Evolutionary conservation across 2,888 invertebrate species (phyloP), one percentile per base, ranked within the genome.

Genomic region (Euspilapteryx auroguttella): DNA sequence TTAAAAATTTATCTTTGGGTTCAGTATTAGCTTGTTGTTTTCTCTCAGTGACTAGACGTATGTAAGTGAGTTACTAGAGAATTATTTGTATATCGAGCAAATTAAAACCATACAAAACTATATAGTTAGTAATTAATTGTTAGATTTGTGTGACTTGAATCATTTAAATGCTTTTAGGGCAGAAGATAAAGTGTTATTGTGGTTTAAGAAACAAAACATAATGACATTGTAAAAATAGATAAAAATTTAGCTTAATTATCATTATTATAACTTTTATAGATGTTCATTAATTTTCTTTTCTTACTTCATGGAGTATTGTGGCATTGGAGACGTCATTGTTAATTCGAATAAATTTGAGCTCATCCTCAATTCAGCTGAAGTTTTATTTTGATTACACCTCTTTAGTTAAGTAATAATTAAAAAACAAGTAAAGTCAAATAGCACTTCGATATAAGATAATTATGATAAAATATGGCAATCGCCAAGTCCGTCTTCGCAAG

Each of bases 201-300:
- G 71, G 66, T 69, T 65, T 66, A 73, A 65, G 68, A 52, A 55
- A 56, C 47, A 38, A 64, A 66, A 71, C 71, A 75, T 73, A 65
- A 73, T 75, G 75, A 73, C 75, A 71, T 71, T 75, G 75, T 75
- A 75, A 59, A 71, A 71, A 71, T 75, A 75, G 73, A 71, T 58
- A 64, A 71, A 73, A 71, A 61, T 55, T 66, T 75, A 75, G 75
- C 68, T 68, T 75, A 75, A 73, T 69, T 73, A 69, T 69, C 58
- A 69, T 71, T 71, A 73, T 71, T 71, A 69, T 68, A 66, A 75
- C 68, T 75, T 75, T 75, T 75, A 73, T 75, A 75, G 75, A 75
- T 71, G 75, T 75, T 75, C 75, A 65, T 66, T 68, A 57, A 58
- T 66, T 71, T 65, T 63, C 62, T 61, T 68, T 75, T 68, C 68